Base-by-base conservation (phyloP, 1,140 invertebrate genomes). In the Drosophila mayri region DNA sequence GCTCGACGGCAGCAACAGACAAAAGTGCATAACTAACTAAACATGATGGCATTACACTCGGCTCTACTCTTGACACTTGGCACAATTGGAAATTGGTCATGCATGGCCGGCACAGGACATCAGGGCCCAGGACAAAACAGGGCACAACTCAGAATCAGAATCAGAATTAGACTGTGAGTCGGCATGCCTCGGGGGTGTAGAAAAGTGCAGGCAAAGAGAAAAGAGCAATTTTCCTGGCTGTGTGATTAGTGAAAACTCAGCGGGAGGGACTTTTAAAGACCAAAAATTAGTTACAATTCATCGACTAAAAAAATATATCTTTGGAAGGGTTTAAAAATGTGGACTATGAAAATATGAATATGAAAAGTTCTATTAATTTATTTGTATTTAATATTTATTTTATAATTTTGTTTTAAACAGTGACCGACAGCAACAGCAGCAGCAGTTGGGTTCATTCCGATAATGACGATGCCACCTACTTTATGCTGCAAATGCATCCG, bases 401-500 rank as follows among this genome's bases (percentile, higher is more conserved):
- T 70, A 9, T 8, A 16, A 3, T n/a, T 38, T 30, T n/a, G n/a
- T n/a, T 40, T 11, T 14, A 0, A n/a, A 73, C 43, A 90, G 85
- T 81, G n/a, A 81, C 77, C n/a, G 79, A 43, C 44, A 37, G 41
- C 40, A 63, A 28, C 14, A 64, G 10, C 16, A 60, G 44, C 14
- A 64, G 12, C 16, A 60, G 44, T 55, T 93, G 92, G 92, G 91
- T 92, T 22, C 82, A 92, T 30, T 84, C 81, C 12, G 86, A 93
- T 49, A 85, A 81, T 50, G 94, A 93, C 59, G 94, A 95, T 70
- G 93, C 93, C 38, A 94, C 94, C 22, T 95, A 94, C 79, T 95
- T 95, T 59, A 82, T 94, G 41, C 93, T 96, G 41, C 94, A 95
- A 90, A 95, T 96, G 93, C 95, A 96, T 91, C 94, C 95, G 38